phyloP scores from a whole-genome alignment of 2,888 invertebrate genomes.

The Chrysopilus asiliformis region DNA sequence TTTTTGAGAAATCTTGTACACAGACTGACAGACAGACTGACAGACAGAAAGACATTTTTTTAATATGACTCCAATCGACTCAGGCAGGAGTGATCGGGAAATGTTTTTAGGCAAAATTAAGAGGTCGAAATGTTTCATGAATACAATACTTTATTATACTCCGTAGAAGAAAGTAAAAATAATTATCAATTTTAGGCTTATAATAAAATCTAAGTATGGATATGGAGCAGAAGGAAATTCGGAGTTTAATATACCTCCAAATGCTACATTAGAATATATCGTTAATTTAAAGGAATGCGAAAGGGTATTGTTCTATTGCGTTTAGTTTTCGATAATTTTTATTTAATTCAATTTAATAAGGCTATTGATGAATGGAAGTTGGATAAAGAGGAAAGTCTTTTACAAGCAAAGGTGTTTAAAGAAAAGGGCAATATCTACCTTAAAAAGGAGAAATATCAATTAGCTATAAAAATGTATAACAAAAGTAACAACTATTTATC shows the following conservation, averaged over 20 bases:
- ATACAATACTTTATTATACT: too few species aligned
- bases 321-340: too few species aligned
- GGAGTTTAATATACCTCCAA: conserved; percentile 60
- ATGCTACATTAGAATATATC: conserved; percentile 64
- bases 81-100: too few species aligned
- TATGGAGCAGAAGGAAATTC: conserved; percentile 59
- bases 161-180: too few species aligned
- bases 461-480: conserved; percentile 81
- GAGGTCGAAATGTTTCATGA: too few species aligned
- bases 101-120: too few species aligned
- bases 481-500: conserved; percentile 41
- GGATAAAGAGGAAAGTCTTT: conserved; percentile 62
- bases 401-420: conserved; percentile 69
- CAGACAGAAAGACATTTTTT: too few species aligned
- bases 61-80: too few species aligned
- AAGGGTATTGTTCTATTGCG: conserved; percentile 39
- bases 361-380: conserved; percentile 72
- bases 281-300: conserved; percentile 76
- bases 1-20: too few species aligned
- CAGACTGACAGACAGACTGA: too few species aligned
- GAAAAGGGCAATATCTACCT: conserved; percentile 86
- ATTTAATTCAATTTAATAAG: conserved; percentile 25
- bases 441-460: conserved; percentile 57
- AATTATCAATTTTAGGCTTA: conserved; percentile 33
- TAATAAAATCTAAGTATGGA: conserved; percentile 64